Conservation (phyloP, 2,888 invertebrate species). For the Diabrotica balteata region DNA sequence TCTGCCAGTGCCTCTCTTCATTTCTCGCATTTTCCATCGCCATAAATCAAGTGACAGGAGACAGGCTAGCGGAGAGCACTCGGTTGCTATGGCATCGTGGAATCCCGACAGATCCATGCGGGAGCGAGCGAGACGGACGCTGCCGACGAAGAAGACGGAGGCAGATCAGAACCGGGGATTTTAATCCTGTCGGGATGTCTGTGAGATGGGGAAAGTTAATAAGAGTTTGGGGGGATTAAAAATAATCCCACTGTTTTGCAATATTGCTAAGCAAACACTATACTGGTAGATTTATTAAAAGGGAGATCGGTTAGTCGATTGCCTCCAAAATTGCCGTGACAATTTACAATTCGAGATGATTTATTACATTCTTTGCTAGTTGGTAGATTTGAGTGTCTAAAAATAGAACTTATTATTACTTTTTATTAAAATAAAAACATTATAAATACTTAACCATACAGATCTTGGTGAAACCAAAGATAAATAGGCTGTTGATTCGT, state of each 20-base stretch:
- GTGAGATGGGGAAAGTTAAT: slow-evolving; percentile 61
- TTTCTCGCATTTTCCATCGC: slow-evolving; percentile 64
- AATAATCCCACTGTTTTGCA: slow-evolving; percentile 62
- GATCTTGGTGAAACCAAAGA: no score
- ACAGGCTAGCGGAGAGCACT: slow-evolving; percentile 61
- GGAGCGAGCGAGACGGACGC: slow-evolving; percentile 29
- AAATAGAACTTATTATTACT: no score
- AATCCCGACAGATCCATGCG: slow-evolving; percentile 60
- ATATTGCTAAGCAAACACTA: slow-evolving; percentile 53
- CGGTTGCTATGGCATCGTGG: slow-evolving; percentile 63
- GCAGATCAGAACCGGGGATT: slow-evolving; percentile 59
- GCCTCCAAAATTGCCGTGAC: no score
- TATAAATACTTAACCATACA: no score
- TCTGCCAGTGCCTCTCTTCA: slow-evolving; percentile 62
- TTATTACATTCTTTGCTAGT: no score
- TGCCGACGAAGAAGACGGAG: slow-evolving; percentile 40
- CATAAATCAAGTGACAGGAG: slow-evolving; percentile 64
- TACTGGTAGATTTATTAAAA: slow-evolving; percentile 38
- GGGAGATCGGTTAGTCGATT: slow-evolving; percentile 31
- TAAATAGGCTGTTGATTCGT: no score
- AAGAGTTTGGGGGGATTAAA: slow-evolving; percentile 62
- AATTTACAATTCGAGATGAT: no score
- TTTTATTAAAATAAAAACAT: no score
- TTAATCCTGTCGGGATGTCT: slow-evolving; percentile 61
- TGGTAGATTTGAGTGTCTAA: no score